Evolutionary conservation across 2,888 invertebrate genomes (phyloP).

Genomic region (Sarcophaga rosellei): DNA sequence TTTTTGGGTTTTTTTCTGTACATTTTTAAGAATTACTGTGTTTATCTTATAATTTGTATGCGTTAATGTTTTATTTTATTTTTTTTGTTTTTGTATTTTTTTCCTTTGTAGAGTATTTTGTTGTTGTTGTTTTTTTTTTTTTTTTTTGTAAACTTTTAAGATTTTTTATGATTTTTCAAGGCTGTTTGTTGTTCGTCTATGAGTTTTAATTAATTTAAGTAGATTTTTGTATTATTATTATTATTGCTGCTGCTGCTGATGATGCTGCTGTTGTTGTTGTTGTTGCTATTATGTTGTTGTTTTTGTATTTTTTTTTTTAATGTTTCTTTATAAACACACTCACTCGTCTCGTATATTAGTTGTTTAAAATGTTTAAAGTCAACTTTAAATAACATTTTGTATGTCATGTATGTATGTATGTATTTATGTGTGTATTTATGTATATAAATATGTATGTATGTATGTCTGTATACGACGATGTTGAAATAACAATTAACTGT

Average conservation of each 20-base stretch:
- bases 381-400: constrained; percentile 14
- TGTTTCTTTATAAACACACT: constrained; percentile 7
- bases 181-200: constrained; percentile 34
- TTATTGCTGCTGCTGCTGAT: too few relatives aligned
- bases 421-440: too few relatives aligned
- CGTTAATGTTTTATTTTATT: neutral
- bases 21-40: neutral
- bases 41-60: neutral
- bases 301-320: neutral
- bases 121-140: constrained; percentile 10
- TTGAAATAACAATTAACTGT: constrained; percentile 58
- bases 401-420: neutral
- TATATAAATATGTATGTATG: too few relatives aligned
- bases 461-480: neutral
- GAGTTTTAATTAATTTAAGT: constrained; percentile 65
- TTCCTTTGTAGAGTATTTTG: neutral
- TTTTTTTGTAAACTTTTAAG: constrained; percentile 28
- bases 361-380: neutral
- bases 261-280: too few relatives aligned
- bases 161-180: constrained; percentile 46
- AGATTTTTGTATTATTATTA: constrained; percentile 27
- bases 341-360: neutral
- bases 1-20: neutral
- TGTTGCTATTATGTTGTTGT: constrained; percentile 29
- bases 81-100: neutral